These are phyloP conservation scores for Momotus momota DNA, from an alignment of 2,797 vertebrate genomes.

Conservation along the genomic window DNA sequence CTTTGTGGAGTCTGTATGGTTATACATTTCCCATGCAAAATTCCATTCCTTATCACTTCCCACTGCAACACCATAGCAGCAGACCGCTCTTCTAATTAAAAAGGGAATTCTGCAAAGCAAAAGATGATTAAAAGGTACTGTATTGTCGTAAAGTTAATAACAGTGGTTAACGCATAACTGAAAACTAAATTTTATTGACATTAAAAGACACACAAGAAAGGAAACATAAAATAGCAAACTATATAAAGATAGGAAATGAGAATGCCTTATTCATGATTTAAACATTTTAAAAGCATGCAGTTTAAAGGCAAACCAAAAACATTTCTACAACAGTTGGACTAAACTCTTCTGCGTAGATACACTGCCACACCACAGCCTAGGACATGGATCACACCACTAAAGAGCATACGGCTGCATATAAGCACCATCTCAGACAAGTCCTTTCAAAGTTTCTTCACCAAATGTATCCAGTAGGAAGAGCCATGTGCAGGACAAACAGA, in stretches of 20 bases:
- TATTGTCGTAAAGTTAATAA: neutral
- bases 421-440: neutral
- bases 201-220: neutral
- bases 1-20: neutral
- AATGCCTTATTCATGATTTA: neutral
- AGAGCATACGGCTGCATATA: neutral
- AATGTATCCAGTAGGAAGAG: neutral
- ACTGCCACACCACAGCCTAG: neutral
- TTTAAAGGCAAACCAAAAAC: neutral
- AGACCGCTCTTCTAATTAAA: slow-evolving; percentile 65
- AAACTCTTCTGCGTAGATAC: neutral
- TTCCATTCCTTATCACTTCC: slow-evolving; percentile 83
- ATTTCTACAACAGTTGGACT: neutral
- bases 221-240: neutral
- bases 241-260: neutral
- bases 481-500: neutral
- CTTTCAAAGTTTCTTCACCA: neutral
- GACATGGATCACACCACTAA: neutral
- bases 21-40: slow-evolving; percentile 76
- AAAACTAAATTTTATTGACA: neutral
- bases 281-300: neutral
- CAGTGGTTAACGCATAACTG: neutral
- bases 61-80: slow-evolving; percentile 78
- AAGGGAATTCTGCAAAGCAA: slow-evolving; percentile 77
- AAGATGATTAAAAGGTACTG: neutral